phyloP scores from a whole-genome alignment of 2,797 vertebrate species.

The Chrosomus eos region DNA sequence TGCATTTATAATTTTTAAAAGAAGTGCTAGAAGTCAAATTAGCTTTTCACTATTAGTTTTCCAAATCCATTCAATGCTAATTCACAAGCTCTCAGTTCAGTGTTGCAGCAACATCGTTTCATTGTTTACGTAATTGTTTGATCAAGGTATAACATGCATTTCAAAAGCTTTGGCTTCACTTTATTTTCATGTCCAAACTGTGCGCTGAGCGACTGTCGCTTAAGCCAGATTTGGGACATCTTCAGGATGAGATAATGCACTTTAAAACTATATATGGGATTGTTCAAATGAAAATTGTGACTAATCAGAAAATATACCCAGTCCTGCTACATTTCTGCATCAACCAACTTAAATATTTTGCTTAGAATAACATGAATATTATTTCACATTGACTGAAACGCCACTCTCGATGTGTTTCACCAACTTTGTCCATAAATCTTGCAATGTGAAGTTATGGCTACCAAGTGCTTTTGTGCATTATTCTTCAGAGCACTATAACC shows the following conservation, averaged over 20 bases:
- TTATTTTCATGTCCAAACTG: neutral
- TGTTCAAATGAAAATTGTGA: neutral
- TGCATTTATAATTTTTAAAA: neutral
- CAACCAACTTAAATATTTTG: neutral
- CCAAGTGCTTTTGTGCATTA: slow-evolving; percentile 8
- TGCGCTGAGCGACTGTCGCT: neutral
- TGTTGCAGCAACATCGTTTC: neutral
- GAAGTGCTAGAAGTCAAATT: neutral
- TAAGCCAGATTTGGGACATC: neutral
- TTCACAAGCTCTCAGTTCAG: neutral
- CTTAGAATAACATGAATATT: neutral
- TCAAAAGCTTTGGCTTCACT: neutral
- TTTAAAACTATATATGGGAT: neutral
- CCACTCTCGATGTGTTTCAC: neutral
- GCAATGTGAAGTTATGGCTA: neutral
- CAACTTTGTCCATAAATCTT: slow-evolving; percentile 20
- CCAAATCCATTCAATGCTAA: neutral
- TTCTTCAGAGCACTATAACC: slow-evolving; percentile 30
- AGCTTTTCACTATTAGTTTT: neutral
- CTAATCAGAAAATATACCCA: neutral
- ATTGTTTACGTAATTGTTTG: neutral
- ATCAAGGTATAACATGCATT: neutral
- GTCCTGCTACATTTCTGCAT: neutral
- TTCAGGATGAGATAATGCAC: neutral
- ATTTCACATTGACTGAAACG: neutral